Evolutionary conservation across 2,888 invertebrate genomes (phyloP).

Genomic region (Acrobasis suavella): DNA sequence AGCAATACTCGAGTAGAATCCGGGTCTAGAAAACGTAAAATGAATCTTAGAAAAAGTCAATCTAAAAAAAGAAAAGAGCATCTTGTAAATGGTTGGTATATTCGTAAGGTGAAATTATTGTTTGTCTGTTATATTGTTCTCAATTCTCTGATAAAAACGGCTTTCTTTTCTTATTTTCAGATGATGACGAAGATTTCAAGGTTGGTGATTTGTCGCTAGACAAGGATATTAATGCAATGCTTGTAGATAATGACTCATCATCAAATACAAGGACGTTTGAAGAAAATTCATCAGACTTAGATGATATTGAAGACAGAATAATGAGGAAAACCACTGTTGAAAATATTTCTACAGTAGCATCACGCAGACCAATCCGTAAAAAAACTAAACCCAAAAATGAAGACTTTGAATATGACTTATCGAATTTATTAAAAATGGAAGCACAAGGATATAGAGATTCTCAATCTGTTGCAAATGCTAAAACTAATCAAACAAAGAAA

Average conservation of each 20-base stretch:
- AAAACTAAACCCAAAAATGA: conserved; percentile 85
- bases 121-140: neutral
- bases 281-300: conserved; percentile 76
- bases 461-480: conserved; percentile 46
- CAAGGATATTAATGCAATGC: conserved; percentile 37
- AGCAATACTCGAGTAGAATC: conserved; percentile 59
- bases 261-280: conserved; percentile 63
- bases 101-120: neutral
- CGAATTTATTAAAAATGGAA: conserved; percentile 80
- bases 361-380: conserved; percentile 84
- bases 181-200: conserved; percentile 47
- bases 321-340: conserved; percentile 45
- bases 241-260: conserved; percentile 48
- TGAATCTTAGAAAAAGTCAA: conserved; percentile 45
- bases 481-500: conserved; percentile 58
- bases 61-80: conserved; percentile 56
- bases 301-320: conserved; percentile 62
- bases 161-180: conserved; percentile 48
- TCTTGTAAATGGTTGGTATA: conserved; percentile 46
- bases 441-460: conserved; percentile 75
- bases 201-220: conserved; percentile 41
- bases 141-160: neutral
- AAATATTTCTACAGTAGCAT: conserved; percentile 49
- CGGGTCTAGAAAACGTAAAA: conserved; percentile 63
- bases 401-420: conserved; percentile 88